Conservation (phyloP, 2,888 invertebrate genomes). For the Drosophila mettleri region DNA sequence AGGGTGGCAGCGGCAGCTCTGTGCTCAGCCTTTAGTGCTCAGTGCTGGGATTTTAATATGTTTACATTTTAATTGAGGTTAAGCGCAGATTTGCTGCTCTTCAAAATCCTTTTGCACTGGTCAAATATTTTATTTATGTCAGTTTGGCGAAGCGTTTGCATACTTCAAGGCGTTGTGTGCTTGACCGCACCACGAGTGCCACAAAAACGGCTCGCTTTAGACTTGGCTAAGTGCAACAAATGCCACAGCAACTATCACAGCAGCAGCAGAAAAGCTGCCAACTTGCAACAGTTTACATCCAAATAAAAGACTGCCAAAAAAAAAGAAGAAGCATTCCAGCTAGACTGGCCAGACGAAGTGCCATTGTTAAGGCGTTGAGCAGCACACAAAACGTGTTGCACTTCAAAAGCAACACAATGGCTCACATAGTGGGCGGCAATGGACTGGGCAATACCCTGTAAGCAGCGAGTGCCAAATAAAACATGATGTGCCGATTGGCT, state of each 20-base stretch:
- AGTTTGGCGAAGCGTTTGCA: constrained; percentile 56
- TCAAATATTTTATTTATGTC: constrained; percentile 69
- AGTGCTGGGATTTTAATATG: constrained; percentile 70
- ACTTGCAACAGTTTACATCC: constrained; percentile 17
- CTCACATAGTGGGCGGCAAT: background rate
- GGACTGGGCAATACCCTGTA: constrained; percentile 1
- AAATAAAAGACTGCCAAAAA: constrained; percentile 38
- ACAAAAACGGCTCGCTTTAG: constrained; percentile 48
- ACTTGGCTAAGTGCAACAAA: constrained; percentile 63
- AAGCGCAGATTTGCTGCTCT: constrained; percentile 68
- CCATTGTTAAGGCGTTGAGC: constrained; percentile 70
- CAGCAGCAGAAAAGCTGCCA: constrained; percentile 19
- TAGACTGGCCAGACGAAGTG: constrained; percentile 52
- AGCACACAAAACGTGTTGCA: constrained; percentile 64
- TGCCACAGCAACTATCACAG: constrained; percentile 52
- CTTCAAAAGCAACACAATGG: constrained; percentile 31
- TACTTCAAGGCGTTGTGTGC: constrained; percentile 67
- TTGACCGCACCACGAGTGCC: constrained; percentile 62
- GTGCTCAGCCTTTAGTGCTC: constrained; percentile 9
- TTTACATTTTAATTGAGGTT: constrained; percentile 80
- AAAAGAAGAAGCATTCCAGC: constrained; percentile 10
- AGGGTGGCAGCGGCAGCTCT: background rate
- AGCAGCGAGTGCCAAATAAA: background rate
- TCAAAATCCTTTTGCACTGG: constrained; percentile 43
- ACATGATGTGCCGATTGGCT: background rate